phyloP scores from a whole-genome alignment of 2,797 vertebrate genomes.

The Hydrolagus colliei region DNA sequence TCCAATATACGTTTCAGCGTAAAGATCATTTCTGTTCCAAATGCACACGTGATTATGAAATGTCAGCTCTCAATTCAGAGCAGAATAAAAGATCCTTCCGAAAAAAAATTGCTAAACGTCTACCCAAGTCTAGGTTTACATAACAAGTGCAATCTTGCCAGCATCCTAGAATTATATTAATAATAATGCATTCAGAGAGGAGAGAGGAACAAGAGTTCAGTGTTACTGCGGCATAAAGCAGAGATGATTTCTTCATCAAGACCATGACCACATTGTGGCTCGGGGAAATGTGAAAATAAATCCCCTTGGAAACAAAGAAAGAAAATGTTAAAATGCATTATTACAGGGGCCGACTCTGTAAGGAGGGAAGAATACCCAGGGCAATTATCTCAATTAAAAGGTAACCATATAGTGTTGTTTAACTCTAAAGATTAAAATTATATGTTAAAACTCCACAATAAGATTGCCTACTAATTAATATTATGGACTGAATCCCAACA shows the following conservation, averaged over 20 bases:
- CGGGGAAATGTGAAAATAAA: background rate
- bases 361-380: background rate
- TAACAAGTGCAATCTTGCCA: background rate
- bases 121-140: background rate
- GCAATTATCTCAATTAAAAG: slow-evolving; percentile 1
- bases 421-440: slow-evolving; percentile 14
- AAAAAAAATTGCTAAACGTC: background rate
- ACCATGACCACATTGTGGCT: background rate
- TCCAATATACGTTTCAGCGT: background rate
- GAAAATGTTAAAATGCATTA: background rate
- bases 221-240: background rate
- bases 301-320: background rate
- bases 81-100: background rate
- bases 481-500: no score
- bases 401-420: background rate
- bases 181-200: background rate
- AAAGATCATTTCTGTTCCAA: background rate
- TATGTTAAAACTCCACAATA: background rate
- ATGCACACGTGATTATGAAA: background rate
- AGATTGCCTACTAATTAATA: slow-evolving; percentile 9
- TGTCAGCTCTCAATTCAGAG: background rate
- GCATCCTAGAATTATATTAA: background rate
- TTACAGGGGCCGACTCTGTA: no score
- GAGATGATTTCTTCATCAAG: background rate
- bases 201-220: background rate